Percentiles rank a stretch among this genome's conserved stretches.
Conservation (phyloP, 2,888 invertebrate species). For the Callimorpha dominula region DNA sequence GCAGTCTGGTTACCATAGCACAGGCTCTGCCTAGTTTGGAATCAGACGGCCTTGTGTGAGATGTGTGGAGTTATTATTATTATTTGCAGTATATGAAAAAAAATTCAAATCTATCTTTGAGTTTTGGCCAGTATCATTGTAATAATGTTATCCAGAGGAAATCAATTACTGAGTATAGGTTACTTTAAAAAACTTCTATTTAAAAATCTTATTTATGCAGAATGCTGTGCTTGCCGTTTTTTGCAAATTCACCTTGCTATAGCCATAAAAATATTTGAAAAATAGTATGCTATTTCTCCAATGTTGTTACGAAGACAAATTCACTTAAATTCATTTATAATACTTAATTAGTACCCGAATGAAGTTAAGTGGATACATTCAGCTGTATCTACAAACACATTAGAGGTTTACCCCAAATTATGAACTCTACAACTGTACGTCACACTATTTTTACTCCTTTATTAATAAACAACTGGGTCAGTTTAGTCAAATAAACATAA, state of each 20-base stretch:
- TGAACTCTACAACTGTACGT: not conserved
- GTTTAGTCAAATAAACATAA: slow-evolving; percentile 27
- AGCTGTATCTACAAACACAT: not conserved
- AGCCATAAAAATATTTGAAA: too few relatives aligned
- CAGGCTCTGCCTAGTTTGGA: too few relatives aligned
- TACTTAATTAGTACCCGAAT: too few relatives aligned
- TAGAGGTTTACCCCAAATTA: not conserved
- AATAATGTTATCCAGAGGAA: too few relatives aligned
- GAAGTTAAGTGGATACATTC: not conserved
- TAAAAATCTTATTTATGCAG: not conserved
- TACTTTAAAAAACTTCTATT: not conserved
- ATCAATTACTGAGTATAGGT: too few relatives aligned
- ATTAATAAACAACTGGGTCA: slow-evolving; percentile 32
- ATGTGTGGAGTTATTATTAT: too few relatives aligned
- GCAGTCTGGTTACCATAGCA: too few relatives aligned
- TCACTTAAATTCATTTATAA: not conserved
- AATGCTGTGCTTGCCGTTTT: not conserved
- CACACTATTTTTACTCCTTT: slow-evolving; percentile 1
- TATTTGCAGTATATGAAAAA: too few relatives aligned
- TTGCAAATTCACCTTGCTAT: too few relatives aligned
- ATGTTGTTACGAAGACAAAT: not conserved
- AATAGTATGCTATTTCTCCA: not conserved
- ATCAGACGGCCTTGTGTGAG: too few relatives aligned
- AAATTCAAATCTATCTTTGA: too few relatives aligned
- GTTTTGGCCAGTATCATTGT: too few relatives aligned